Conservation (phyloP, 2,888 invertebrate genomes). For the Hydrotaea cyrtoneurina region DNA sequence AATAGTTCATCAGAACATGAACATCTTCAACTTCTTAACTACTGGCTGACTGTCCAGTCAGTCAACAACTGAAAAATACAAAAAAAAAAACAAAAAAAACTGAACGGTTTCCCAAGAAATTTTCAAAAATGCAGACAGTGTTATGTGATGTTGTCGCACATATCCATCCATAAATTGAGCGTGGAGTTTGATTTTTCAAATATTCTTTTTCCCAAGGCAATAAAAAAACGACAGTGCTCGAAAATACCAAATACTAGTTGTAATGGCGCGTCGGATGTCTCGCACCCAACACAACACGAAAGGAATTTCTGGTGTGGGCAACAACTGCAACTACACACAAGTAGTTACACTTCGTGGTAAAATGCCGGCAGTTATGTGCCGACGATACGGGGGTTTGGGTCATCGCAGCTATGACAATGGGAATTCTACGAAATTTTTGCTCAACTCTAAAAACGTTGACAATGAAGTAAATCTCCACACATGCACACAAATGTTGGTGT, state of each 20-base stretch:
- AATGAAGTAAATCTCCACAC: background rate
- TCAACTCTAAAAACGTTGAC: background rate
- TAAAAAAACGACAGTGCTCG: conserved; percentile 34
- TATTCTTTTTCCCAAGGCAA: conserved; percentile 33
- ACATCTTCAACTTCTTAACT: too few species aligned
- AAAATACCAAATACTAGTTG: conserved; percentile 25
- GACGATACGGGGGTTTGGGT: conserved; percentile 22
- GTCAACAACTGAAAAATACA: too few species aligned
- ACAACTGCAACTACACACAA: conserved; percentile 27
- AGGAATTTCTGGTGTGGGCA: background rate
- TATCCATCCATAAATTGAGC: conserved; percentile 10
- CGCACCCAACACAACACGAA: conserved; percentile 1
- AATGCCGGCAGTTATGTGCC: background rate
- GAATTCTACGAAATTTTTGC: conserved; percentile 48
- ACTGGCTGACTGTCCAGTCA: too few species aligned
- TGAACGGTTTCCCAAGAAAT: conserved; percentile 41
- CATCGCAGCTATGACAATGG: conserved; percentile 20
- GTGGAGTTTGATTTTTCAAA: background rate
- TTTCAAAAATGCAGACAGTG: conserved; percentile 55
- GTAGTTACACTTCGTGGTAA: conserved; percentile 17
- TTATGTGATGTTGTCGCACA: background rate
- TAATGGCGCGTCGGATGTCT: conserved; percentile 22
- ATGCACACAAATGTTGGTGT: background rate
- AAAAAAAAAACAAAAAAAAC: background rate
- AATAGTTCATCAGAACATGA: background rate